Base-by-base conservation (phyloP, 2,888 invertebrate genomes). In the Standfussiana lucernea region DNA sequence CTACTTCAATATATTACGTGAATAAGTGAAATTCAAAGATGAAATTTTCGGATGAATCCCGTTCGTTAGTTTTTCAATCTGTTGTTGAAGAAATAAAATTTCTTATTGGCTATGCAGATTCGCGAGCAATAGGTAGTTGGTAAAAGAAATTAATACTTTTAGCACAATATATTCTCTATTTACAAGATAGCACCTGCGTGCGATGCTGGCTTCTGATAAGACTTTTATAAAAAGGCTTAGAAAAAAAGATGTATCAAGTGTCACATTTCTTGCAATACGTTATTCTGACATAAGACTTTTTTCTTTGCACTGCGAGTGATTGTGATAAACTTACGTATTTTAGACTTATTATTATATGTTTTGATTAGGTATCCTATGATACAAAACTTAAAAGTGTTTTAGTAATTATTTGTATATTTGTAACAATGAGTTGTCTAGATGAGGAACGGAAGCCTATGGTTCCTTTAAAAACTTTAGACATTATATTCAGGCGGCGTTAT, bases 401-500 rank as follows among this genome's bases (percentile, higher is more conserved):
- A 28, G 15, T 53, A 40, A 40, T 64, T 45, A 67, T 71, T 71
- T 66, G 18, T 18, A 69, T 56, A 82, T 72, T 69, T 45, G 35
- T 68, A 56, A 78, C 21, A 62, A 86, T 83, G 83, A 78, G 42
- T 80, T 95, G 95, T 82, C 85, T 94, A 66, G 83, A 94, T 68
- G 93, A 95, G 86, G 90, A 95, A 86, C 93, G 91, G 10, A 96
- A 96, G 75, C 95, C 96, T 21, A 94, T 96, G 91, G 92, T 95
- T 59, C 96, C 96, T 7, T 61, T 94, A 76, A 96, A 96, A 90
- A 95, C 95, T 70, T 90, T 96, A 79, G 96, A 97, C 87, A 90
- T 95, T 73, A 94, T 97, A 90, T 96, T 96, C 83, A 90, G 96
- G 83, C 94, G 95, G n/a, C 95, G 97, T 5, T 93, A 96, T 88